Evolutionary conservation across 1,140 invertebrate species (phyloP).

Genomic region (Frieseomelitta varia): DNA sequence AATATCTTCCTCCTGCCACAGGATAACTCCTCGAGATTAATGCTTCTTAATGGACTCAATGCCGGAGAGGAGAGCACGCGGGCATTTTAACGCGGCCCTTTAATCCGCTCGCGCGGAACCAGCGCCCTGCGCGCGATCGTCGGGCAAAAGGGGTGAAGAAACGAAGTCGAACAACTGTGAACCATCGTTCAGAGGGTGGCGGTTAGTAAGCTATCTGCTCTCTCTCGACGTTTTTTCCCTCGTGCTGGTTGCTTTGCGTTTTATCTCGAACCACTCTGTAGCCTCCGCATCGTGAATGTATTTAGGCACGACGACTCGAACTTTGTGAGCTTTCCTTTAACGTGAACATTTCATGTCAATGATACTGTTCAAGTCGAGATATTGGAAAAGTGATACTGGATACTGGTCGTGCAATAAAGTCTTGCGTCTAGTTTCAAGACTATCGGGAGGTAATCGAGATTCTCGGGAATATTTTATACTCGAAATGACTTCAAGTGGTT

Average conservation of each 20-base stretch:
- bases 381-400: too few species aligned
- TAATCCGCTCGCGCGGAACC: constrained; percentile 32
- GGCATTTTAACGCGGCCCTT: constrained; percentile 46
- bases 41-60: constrained; percentile 65
- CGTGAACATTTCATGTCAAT: too few species aligned
- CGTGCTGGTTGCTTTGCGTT: not conserved
- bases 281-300: too few species aligned
- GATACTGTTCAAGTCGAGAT: too few species aligned
- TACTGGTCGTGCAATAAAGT: too few species aligned
- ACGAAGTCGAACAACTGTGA: not conserved
- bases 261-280: too few species aligned
- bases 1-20: constrained; percentile 56
- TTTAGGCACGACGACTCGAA: too few species aligned
- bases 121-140: not conserved
- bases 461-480: too few species aligned
- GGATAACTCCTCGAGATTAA: constrained; percentile 66
- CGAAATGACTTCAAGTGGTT: too few species aligned
- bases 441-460: too few species aligned
- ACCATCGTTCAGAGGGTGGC: not conserved
- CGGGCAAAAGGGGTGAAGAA: not conserved
- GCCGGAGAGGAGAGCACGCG: constrained; percentile 29
- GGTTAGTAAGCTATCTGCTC: not conserved
- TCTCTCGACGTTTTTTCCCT: not conserved
- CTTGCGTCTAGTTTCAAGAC: too few species aligned
- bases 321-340: too few species aligned